A percentile compares a stretch with the other conserved stretches of the same genome.
Evolutionary conservation across 1,140 invertebrate genomes (phyloP).

Genomic region (Laupala kohalensis): DNA sequence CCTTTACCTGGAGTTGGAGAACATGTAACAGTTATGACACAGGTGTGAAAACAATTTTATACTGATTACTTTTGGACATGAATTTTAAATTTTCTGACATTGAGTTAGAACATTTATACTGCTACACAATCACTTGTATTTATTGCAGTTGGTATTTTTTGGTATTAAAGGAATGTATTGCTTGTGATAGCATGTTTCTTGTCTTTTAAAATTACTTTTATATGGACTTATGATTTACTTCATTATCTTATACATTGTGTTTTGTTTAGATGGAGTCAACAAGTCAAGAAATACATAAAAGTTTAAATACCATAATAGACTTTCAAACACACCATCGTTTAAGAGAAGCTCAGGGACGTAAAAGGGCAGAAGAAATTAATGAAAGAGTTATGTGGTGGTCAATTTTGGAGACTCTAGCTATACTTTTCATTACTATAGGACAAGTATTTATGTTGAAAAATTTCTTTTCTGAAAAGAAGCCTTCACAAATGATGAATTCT

Average conservation of each 20-base stretch:
- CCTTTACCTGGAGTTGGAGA: constrained; percentile 74
- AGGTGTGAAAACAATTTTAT: constrained; percentile 44
- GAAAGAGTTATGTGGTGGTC: constrained; percentile 89
- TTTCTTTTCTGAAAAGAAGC: constrained; percentile 84
- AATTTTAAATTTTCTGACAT: background rate
- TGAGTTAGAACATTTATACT: no score
- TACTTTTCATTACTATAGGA: constrained; percentile 69
- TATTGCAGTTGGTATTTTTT: no score
- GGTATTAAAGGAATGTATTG: no score
- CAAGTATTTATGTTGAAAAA: constrained; percentile 89
- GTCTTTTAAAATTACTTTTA: no score
- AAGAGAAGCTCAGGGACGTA: constrained; percentile 83
- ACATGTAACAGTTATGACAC: constrained; percentile 86
- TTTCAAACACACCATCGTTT: constrained; percentile 93
- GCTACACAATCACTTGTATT: no score
- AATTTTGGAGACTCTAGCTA: constrained; percentile 69
- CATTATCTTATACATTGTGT: background rate
- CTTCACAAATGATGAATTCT: constrained; percentile 27
- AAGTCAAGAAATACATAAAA: constrained; percentile 75
- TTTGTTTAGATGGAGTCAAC: constrained; percentile 76
- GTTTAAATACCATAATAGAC: constrained; percentile 74
- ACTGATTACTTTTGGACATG: background rate
- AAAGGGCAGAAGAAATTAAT: constrained; percentile 91
- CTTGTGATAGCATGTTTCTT: no score
- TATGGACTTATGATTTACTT: no score